Base-by-base conservation (phyloP, 2,888 invertebrate species). In the Nowickia ferox region DNA sequence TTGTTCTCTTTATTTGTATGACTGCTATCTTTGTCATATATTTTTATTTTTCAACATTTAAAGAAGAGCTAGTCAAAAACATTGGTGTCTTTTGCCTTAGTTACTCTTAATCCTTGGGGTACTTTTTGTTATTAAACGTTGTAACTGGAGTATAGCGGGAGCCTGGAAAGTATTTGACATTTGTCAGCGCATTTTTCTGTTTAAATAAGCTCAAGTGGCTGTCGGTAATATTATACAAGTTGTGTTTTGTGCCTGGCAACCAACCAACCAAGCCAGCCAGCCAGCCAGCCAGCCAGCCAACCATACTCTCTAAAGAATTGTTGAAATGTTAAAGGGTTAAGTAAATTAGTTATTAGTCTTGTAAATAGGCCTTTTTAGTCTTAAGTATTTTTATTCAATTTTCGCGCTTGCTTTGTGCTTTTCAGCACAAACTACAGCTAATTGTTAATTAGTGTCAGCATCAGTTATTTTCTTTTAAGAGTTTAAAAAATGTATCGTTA, bases 391-490 rank as follows among this genome's bases (percentile, higher is more conserved):
- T 48, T 74, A 38, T 57, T 74, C 57, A 19, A 38, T 65, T 48
- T 72, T 48, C 46, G 15, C 77, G 53, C 51, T 5, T 68, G 38
- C n/a, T n/a, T n/a, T n/a, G n/a, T n/a, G n/a, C n/a, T 38, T 55
- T 71, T 68, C 48, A 77, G 44, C 76, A 59, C 63, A 75, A 84
- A 72, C 78, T 74, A 69, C 51, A 74, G 88, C 89, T 91, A 90
- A 91, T 91, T 91, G 91, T 91, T 90, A 91, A 91, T 91, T 91
- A 91, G 90, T 89, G 90, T 90, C 90, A 89, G 85, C 83, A 76
- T 76, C 76, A 84, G 83, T 30, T 71, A 65, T 83, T 75, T 51
- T n/a, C 42, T 78, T 76, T 63, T 13, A 88, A 88, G 86, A 82
- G 46, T 10, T 19, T 46, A 10, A 51, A 57, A 65, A 44, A 48